These are phyloP conservation scores for Aleiodes testaceus DNA, from an alignment of 2,888 invertebrate genomes.

Conservation along the genomic window DNA sequence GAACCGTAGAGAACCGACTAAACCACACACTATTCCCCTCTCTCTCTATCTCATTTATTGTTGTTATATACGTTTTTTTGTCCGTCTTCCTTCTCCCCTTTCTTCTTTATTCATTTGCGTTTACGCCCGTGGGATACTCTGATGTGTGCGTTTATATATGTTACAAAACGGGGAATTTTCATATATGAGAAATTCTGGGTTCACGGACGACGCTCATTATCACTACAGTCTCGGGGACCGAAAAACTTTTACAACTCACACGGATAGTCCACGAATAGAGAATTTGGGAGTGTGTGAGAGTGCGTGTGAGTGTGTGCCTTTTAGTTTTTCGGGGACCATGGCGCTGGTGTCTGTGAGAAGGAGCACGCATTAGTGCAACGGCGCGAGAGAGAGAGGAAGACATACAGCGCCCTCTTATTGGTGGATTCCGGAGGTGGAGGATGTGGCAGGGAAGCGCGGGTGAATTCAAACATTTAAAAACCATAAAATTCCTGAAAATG, in stretches of 20 bases:
- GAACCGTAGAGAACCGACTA: constrained; percentile 36
- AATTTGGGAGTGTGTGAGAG: neutral
- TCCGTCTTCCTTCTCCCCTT: neutral
- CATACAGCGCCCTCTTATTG: neutral
- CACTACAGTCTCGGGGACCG: neutral
- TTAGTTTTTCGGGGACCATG: constrained; percentile 5
- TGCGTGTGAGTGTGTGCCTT: neutral
- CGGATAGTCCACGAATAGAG: neutral
- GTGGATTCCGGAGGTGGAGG: neutral
- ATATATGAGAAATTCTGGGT: constrained; percentile 25
- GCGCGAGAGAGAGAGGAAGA: neutral
- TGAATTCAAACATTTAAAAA: neutral
- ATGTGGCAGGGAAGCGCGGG: neutral
- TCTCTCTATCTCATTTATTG: neutral
- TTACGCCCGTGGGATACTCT: constrained; percentile 18
- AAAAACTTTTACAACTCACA: neutral
- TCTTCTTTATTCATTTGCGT: neutral
- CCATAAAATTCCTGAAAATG: neutral
- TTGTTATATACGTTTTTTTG: neutral
- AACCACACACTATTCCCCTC: constrained; percentile 6
- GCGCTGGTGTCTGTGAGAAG: neutral
- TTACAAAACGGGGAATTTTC: constrained; percentile 12
- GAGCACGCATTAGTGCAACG: neutral
- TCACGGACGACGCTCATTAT: constrained; percentile 37
- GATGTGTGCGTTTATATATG: constrained; percentile 36